Conservation (phyloP, 2,797 vertebrate species). For the Protonibea diacanthus region DNA sequence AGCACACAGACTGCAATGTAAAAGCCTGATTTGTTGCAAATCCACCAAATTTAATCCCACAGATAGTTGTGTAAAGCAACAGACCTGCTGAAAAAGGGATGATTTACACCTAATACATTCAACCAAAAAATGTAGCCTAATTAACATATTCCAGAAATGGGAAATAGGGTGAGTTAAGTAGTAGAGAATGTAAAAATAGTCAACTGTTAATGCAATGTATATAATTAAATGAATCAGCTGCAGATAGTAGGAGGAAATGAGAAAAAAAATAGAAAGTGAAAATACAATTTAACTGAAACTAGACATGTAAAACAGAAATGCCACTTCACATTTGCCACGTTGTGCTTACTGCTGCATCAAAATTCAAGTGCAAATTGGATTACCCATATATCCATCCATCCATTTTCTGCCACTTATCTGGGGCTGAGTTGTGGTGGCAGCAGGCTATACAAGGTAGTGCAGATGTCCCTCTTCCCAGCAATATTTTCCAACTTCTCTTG, state of each 20-base stretch:
- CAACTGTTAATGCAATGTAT: slow-evolving; percentile 9
- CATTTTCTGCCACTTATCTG: neutral
- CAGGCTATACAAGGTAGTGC: neutral
- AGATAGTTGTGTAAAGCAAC: slow-evolving; percentile 49
- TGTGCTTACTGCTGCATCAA: slow-evolving; percentile 21
- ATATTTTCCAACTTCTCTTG: neutral
- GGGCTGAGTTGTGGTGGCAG: neutral
- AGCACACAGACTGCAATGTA: slow-evolving; percentile 52
- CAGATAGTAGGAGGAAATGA: neutral
- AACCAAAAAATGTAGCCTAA: slow-evolving; percentile 18
- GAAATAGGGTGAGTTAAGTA: slow-evolving; percentile 19
- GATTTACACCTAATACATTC: slow-evolving; percentile 26
- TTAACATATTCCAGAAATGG: slow-evolving; percentile 2
- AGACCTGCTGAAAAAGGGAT: slow-evolving; percentile 32
- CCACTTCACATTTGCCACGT: slow-evolving; percentile 19
- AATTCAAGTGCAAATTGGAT: slow-evolving; percentile 39
- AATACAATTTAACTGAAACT: slow-evolving; percentile 10
- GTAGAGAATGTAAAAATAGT: slow-evolving; percentile 10
- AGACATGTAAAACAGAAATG: slow-evolving; percentile 15
- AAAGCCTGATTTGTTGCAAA: slow-evolving; percentile 51
- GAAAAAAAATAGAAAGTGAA: slow-evolving; percentile 12
- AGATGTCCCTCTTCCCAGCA: neutral
- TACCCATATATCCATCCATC: slow-evolving; percentile 7
- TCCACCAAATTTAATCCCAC: slow-evolving; percentile 58
- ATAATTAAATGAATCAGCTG: slow-evolving; percentile 3